Conservation (phyloP, 37 sponge, comb jelly and placozoan species). For the Oopsacas minuta region DNA sequence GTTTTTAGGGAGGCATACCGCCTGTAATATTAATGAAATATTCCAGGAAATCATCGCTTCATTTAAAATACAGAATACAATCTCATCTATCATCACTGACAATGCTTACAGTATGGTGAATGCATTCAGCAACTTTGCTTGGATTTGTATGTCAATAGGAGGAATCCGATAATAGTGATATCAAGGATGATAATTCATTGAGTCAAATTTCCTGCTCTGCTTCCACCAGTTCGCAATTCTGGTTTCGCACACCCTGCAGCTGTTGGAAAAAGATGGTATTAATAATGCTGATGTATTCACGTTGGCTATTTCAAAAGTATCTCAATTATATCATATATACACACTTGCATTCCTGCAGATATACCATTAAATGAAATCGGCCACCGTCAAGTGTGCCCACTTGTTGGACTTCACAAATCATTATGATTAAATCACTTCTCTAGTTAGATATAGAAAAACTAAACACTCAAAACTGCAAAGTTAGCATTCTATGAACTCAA, state of each 20-base stretch:
- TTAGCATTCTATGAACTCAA: conserved; percentile 24
- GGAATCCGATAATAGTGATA: neutral
- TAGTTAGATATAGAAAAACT: conserved; percentile 24
- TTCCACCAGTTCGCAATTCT: conserved; percentile 1
- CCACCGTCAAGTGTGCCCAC: conserved; percentile 20
- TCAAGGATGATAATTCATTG: neutral
- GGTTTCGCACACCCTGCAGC: conserved; percentile 26
- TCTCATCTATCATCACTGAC: conserved; percentile 17
- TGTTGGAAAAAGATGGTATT: conserved; percentile 19
- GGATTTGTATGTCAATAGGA: neutral
- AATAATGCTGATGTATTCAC: conserved; percentile 10
- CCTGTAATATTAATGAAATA: neutral
- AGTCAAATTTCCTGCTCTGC: neutral
- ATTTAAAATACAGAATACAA: conserved; percentile 1
- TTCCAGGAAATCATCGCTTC: neutral
- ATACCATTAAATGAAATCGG: neutral
- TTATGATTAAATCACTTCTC: conserved; percentile 21
- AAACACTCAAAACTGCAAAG: neutral
- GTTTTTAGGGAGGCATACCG: conserved; percentile 13
- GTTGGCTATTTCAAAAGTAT: conserved; percentile 20
- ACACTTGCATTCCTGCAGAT: conserved; percentile 4
- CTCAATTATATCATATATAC: conserved; percentile 25
- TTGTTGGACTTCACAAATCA: conserved; percentile 24
- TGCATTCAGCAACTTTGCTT: neutral
- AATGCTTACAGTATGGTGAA: conserved; percentile 17